phyloP scores from a whole-genome alignment of 2,113 vertebrate genomes.

The Pseudorectes ferrugineus region DNA sequence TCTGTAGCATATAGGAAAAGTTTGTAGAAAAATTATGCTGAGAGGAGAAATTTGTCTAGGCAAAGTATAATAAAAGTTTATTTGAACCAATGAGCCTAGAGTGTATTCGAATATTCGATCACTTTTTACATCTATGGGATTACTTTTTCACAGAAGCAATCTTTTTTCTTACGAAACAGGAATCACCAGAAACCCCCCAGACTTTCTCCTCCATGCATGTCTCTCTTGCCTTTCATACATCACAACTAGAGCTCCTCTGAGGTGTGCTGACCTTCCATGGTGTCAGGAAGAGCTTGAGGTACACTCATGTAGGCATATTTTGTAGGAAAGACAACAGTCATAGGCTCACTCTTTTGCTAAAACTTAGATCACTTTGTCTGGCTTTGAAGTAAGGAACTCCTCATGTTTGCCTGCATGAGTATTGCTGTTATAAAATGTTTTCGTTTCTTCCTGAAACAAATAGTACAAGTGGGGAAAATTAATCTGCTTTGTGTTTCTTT shows the following conservation, averaged over 20 bases:
- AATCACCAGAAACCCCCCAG: fast-evolving
- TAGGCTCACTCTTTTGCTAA: background rate
- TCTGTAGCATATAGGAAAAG: background rate
- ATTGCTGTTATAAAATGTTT: background rate
- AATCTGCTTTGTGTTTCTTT: background rate
- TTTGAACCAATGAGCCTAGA: background rate
- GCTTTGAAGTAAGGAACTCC: background rate
- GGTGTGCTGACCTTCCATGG: background rate
- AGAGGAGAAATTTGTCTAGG: background rate
- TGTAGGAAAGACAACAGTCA: background rate
- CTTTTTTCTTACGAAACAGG: background rate
- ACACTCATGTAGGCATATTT: fast-evolving
- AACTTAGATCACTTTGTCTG: background rate
- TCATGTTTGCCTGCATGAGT: background rate
- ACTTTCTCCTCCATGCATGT: background rate
- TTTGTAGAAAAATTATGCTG: background rate
- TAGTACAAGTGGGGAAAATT: background rate
- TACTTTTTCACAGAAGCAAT: background rate
- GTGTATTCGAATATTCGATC: background rate
- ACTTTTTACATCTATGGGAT: background rate
- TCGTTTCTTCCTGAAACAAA: background rate
- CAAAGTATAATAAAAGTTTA: background rate
- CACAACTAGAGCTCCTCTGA: background rate
- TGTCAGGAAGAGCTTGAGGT: background rate
- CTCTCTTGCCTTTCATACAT: background rate